Evolutionary conservation across 2,888 invertebrate genomes (phyloP).

Genomic region (Acronicta alni): DNA sequence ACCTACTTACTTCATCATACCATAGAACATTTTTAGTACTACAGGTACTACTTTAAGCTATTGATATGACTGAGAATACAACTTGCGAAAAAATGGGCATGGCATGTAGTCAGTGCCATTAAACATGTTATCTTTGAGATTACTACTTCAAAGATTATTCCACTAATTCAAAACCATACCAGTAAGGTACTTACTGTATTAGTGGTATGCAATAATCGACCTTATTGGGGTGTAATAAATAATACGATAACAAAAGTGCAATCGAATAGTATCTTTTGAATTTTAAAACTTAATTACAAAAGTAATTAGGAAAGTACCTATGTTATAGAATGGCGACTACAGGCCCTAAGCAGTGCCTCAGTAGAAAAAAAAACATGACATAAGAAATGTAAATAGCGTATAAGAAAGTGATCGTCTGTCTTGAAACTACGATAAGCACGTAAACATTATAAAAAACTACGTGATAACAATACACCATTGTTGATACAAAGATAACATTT

Average conservation of each 20-base stretch:
- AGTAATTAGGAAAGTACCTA: constrained; percentile 1
- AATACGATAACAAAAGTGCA: constrained; percentile 2
- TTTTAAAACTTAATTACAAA: constrained; percentile 4
- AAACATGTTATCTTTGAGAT: constrained; percentile 29
- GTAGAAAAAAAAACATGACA: constrained; percentile 12
- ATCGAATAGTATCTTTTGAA: constrained; percentile 2
- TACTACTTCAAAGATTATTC: constrained; percentile 33
- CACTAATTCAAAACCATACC: constrained; percentile 16
- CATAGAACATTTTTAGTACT: no score
- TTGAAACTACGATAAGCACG: constrained; percentile 61
- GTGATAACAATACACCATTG: constrained; percentile 69
- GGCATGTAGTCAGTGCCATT: constrained; percentile 8
- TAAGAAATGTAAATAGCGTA: constrained; percentile 16
- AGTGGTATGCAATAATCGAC: constrained; percentile 27
- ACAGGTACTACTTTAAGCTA: no score
- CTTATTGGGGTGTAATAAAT: constrained; percentile 11
- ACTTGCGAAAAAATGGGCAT: constrained; percentile 9
- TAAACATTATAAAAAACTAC: constrained; percentile 71
- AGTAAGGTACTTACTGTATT: constrained; percentile 5
- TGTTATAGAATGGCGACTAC: constrained; percentile 3
- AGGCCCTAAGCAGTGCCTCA: constrained; percentile 14
- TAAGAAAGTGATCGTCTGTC: constrained; percentile 31
- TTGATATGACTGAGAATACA: neutral
- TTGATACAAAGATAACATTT: constrained; percentile 63
- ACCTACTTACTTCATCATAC: no score